Evolutionary conservation across 2,797 vertebrate species (phyloP).

Genomic region (Acrocephalus scirpaceus): DNA sequence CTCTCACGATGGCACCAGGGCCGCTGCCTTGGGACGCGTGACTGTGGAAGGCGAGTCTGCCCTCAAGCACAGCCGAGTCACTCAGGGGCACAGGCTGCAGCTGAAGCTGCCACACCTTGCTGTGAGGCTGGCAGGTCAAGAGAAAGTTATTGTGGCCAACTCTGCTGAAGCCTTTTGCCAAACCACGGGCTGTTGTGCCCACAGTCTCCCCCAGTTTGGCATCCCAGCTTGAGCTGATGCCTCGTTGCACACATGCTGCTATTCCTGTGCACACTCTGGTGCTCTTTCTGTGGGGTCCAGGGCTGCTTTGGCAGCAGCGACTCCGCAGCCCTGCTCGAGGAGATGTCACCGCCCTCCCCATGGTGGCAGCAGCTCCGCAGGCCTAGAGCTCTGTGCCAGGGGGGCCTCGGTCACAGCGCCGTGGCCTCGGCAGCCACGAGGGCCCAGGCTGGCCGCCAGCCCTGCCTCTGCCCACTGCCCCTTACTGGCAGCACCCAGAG

Average conservation of each 20-base stretch:
- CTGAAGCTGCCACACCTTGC: background rate
- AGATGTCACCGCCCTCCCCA: no score
- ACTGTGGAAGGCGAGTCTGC: background rate
- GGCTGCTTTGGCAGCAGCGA: rapidly evolving
- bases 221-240: no score
- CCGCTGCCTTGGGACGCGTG: background rate
- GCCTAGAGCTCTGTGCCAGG: background rate
- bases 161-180: background rate
- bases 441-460: no score
- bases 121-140: no score
- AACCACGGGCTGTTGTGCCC: rapidly evolving
- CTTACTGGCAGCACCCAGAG: no score
- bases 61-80: background rate
- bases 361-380: background rate
- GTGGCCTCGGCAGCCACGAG: no score
- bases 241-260: background rate
- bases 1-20: no score
- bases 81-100: background rate
- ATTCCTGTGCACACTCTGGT: background rate
- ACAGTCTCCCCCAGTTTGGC: background rate
- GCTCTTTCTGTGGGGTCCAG: background rate
- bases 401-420: no score
- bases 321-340: background rate
- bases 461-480: no score
- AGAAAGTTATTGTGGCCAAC: no score